phyloP scores from a whole-genome alignment of 1,140 invertebrate genomes.

The Lepidurus couesii region DNA sequence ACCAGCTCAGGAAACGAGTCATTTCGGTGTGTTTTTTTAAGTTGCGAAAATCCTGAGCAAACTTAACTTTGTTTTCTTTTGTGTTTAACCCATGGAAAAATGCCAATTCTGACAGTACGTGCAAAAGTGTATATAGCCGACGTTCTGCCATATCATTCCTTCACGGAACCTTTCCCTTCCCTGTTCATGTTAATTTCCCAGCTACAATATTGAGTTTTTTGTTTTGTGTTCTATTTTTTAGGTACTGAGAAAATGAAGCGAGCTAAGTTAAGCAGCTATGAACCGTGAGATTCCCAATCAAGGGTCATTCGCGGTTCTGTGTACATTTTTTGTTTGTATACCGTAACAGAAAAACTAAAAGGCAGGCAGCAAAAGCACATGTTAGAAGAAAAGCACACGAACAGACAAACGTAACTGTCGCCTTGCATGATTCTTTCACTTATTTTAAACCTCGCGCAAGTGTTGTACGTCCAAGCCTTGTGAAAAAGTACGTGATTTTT shows the following conservation, averaged over 20 bases:
- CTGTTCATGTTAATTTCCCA: background rate
- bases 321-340: background rate
- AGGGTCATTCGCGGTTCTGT: background rate
- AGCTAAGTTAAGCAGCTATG: background rate
- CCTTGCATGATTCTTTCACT: background rate
- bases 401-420: constrained; percentile 4
- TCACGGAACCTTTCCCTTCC: background rate
- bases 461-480: constrained; percentile 21
- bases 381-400: background rate
- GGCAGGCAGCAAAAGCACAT: background rate
- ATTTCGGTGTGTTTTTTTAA: background rate
- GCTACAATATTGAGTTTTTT: background rate
- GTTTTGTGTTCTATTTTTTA: background rate
- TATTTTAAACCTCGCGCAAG: background rate
- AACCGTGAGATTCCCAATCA: background rate
- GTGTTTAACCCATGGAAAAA: background rate
- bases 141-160: constrained; percentile 15
- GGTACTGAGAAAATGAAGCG: background rate
- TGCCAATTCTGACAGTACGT: background rate
- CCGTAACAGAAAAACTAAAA: background rate
- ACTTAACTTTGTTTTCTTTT: background rate
- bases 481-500: constrained; percentile 10
- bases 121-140: constrained; percentile 13
- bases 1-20: constrained; percentile 17
- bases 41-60: background rate